Base-by-base conservation (phyloP, 2,797 vertebrate species). In the Neosalanx taihuensis region DNA sequence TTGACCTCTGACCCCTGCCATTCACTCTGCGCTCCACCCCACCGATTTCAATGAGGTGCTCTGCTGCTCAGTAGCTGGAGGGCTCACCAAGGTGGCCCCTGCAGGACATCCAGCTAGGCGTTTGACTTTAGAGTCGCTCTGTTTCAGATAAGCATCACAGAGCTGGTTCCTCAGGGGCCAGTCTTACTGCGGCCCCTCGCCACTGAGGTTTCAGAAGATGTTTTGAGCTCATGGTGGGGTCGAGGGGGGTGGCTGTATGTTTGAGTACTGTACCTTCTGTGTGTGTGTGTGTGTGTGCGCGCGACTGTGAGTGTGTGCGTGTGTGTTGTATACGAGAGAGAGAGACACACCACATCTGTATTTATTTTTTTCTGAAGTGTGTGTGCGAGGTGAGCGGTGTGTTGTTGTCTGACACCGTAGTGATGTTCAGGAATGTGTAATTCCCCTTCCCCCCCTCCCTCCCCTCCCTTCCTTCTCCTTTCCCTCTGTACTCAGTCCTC, bases 391-490 rank as follows among this genome's bases (percentile, higher is more conserved):
- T 13, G 26, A 2, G 6, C 5, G 1, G 26, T 31, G 30, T 64
- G 30, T 64, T 64, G 61, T 71, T 64, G 41, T 53, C 61, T 64
- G 64, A 72, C 64, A 56, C 71, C 67, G 63, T 59, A 68, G 72
- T 70, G 63, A 72, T 67, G 58, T 59, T 72, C 23, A 67, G 73
- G 70, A 70, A 72, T 75, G 70, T 72, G 57, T 53, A n/a, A 62
- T 63, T 5, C 63, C 46, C 69, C 57, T 30, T 7, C 37, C 20
- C 23, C 13, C 37, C 20, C 23, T 26, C 46, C 20, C 12, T 2
- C 29, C 41, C 57, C 29, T 37, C 13, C 12, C 58, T 26, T 5
- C 64, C 64, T 29, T 23, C 20, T 7, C 20, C 41, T 29, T 26
- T 30, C 6, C 10, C 20, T 49, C 23, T 66, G 10, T 20, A 13